These are phyloP conservation scores for Oligia fasciuncula DNA, from an alignment of 2,888 invertebrate genomes.

Conservation along the genomic window DNA sequence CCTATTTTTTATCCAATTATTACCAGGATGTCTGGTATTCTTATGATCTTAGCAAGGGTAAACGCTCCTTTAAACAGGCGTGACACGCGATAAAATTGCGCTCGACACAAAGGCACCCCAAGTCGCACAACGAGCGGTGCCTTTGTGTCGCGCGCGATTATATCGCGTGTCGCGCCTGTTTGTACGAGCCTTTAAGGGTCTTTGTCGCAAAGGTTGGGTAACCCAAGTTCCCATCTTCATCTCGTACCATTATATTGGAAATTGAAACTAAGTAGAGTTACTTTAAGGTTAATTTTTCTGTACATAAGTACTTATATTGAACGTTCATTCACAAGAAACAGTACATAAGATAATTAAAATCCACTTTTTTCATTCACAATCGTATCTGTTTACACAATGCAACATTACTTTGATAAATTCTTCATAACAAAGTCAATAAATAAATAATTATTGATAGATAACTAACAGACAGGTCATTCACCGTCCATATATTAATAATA, in stretches of 20 bases:
- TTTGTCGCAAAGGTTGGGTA: background rate
- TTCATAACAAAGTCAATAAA: slow-evolving; percentile 17
- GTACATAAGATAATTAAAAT: slow-evolving; percentile 5
- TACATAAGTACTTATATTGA: background rate
- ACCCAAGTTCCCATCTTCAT: background rate
- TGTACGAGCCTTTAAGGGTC: too few species aligned
- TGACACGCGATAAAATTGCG: too few species aligned
- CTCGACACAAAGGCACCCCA: too few species aligned
- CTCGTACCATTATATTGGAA: background rate
- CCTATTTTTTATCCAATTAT: background rate
- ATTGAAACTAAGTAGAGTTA: background rate
- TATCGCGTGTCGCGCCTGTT: too few species aligned
- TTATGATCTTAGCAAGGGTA: background rate
- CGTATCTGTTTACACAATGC: slow-evolving; percentile 22
- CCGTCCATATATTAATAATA: slow-evolving; percentile 40
- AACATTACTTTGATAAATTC: slow-evolving; percentile 11
- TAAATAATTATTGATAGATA: slow-evolving; percentile 12
- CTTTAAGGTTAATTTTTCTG: background rate
- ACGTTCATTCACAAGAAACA: slow-evolving; percentile 10
- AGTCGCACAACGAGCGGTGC: too few species aligned
- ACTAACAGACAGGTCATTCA: slow-evolving; percentile 52
- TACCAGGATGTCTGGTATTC: background rate
- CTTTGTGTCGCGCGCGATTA: too few species aligned
- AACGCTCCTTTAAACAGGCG: too few species aligned
- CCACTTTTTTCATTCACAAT: slow-evolving; percentile 29